Evolutionary conservation across 2,888 invertebrate genomes (phyloP).

Genomic region (Sinhomidia bicolor): DNA sequence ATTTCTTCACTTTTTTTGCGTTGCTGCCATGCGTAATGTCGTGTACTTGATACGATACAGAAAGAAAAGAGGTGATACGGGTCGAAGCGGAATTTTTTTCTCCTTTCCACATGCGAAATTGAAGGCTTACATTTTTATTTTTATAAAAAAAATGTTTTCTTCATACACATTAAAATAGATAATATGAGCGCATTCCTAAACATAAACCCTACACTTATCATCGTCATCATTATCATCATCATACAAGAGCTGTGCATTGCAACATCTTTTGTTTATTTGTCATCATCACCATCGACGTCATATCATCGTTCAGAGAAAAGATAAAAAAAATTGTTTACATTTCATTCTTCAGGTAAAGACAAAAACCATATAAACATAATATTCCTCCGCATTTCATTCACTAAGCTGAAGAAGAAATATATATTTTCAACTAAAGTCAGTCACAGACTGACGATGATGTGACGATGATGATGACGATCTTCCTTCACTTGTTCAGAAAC

Average conservation of each 20-base stretch:
- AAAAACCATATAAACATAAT: too few relatives aligned
- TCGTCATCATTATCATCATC: too few relatives aligned
- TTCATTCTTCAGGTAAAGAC: constrained; percentile 23
- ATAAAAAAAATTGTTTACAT: constrained; percentile 14
- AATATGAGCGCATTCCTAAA: not conserved
- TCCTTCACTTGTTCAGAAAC: not conserved
- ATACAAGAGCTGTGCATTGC: not conserved
- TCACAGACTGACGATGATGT: not conserved
- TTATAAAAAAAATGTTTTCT: not conserved
- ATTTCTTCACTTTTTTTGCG: constrained; percentile 38
- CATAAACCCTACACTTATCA: not conserved
- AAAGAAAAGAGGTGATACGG: not conserved
- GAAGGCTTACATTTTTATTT: too few relatives aligned
- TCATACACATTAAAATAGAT: not conserved
- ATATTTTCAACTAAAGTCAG: too few relatives aligned
- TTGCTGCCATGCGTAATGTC: too few relatives aligned
- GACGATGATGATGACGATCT: too few relatives aligned
- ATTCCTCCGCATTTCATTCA: constrained; percentile 12
- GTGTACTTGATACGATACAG: constrained; percentile 5
- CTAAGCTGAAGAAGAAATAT: too few relatives aligned
- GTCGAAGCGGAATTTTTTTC: not conserved
- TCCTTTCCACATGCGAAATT: not conserved
- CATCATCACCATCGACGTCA: not conserved
- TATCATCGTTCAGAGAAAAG: not conserved
- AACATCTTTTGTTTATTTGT: constrained; percentile 41